phyloP scores from a whole-genome alignment of 2,113 vertebrate genomes.

The Peucedramus taeniatus region DNA sequence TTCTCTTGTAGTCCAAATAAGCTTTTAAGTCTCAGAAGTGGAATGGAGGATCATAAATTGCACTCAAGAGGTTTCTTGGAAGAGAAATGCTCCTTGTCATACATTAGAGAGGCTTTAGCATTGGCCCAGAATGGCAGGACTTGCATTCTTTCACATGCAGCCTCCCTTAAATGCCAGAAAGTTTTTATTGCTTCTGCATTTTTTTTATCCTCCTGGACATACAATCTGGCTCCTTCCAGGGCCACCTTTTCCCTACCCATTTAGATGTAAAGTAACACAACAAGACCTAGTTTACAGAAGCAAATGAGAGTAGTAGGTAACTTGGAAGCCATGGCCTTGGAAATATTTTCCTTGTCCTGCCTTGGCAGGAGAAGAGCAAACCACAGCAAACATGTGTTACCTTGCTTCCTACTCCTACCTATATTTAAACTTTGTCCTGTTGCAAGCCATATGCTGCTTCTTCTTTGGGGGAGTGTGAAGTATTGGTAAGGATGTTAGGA shows the following conservation, averaged over 20 bases:
- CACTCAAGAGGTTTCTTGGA: neutral
- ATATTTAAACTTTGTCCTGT: neutral
- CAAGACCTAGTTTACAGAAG: neutral
- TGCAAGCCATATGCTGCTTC: neutral
- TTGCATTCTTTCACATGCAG: neutral
- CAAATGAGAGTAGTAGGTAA: neutral
- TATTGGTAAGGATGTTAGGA: neutral
- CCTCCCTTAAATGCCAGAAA: neutral
- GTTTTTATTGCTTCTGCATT: neutral
- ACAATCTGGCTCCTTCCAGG: neutral
- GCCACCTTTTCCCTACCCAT: neutral
- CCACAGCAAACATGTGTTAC: fast-evolving
- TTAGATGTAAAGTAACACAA: neutral
- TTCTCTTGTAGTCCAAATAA: neutral
- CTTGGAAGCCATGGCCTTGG: neutral
- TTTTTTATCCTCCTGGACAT: neutral
- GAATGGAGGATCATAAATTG: neutral
- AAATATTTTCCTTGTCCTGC: neutral
- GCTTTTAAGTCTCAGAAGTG: neutral
- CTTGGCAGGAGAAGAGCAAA: neutral
- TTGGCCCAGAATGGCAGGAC: neutral
- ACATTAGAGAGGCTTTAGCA: neutral
- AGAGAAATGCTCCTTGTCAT: neutral
- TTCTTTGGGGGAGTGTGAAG: neutral
- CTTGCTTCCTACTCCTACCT: neutral